phyloP scores from a whole-genome alignment of 2,113 vertebrate genomes.

The Nothocercus nigrocapillus region DNA sequence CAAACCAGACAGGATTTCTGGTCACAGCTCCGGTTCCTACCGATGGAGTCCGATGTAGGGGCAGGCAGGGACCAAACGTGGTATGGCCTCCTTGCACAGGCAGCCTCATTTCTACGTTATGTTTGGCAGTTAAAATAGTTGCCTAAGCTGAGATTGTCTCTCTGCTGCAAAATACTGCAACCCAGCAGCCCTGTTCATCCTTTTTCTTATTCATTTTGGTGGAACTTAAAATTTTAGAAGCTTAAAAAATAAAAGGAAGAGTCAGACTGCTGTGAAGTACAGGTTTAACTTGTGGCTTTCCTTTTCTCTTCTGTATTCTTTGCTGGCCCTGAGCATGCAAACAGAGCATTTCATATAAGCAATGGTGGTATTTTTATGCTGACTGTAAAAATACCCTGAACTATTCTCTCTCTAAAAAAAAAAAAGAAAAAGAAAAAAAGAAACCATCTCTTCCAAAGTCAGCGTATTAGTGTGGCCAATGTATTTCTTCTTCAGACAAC shows the following conservation, averaged over 20 bases:
- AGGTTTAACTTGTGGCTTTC: background rate
- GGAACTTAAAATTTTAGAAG: background rate
- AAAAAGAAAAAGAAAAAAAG: background rate
- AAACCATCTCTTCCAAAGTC: background rate
- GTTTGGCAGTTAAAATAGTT: background rate
- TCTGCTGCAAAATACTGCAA: background rate
- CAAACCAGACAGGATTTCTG: background rate
- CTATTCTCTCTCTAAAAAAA: slow-evolving; percentile 1
- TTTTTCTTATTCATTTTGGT: background rate
- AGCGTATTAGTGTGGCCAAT: background rate
- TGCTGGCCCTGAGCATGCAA: background rate
- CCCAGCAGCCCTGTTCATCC: background rate
- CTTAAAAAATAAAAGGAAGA: slow-evolving; percentile 30
- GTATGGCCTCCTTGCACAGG: background rate
- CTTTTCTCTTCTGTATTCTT: background rate
- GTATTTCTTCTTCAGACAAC: slow-evolving; percentile 10
- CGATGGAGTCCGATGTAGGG: background rate
- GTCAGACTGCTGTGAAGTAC: background rate
- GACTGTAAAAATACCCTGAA: slow-evolving; percentile 18
- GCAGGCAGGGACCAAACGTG: background rate
- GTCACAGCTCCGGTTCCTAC: background rate
- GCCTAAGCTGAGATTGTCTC: background rate
- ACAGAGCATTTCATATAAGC: background rate
- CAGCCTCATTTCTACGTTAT: background rate
- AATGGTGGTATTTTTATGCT: background rate